These are phyloP conservation scores for Heteromyza rotundicornis DNA, from an alignment of 2,888 invertebrate species.

Conservation along the genomic window DNA sequence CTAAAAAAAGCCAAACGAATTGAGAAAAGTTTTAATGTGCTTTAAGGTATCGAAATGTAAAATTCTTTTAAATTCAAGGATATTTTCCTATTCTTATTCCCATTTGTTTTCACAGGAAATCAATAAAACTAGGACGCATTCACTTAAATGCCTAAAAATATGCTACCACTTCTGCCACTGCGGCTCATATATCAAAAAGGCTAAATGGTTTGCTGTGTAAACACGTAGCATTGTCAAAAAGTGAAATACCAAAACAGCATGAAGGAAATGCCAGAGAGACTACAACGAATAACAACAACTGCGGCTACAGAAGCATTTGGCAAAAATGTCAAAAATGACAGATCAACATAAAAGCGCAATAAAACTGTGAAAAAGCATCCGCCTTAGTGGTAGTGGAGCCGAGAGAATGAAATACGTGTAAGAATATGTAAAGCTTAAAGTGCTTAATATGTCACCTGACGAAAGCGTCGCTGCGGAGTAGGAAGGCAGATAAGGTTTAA, in stretches of 20 bases:
- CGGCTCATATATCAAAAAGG: too few relatives aligned
- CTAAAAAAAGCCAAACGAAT: too few relatives aligned
- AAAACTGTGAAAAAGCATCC: slow-evolving; percentile 25
- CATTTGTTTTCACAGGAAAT: too few relatives aligned
- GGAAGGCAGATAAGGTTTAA: neutral
- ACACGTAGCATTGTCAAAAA: neutral
- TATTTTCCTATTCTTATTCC: too few relatives aligned
- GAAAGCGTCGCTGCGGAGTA: slow-evolving; percentile 17
- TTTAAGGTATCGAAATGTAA: too few relatives aligned
- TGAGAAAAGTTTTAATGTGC: too few relatives aligned
- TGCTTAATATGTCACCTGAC: slow-evolving; percentile 49
- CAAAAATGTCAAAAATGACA: slow-evolving; percentile 17
- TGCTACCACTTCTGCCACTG: too few relatives aligned
- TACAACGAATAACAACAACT: too few relatives aligned
- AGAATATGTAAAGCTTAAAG: slow-evolving; percentile 36
- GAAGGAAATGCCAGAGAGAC: neutral
- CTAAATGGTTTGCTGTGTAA: neutral
- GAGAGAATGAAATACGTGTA: slow-evolving; percentile 7
- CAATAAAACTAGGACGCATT: neutral
- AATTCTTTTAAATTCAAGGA: too few relatives aligned
- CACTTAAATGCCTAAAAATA: neutral
- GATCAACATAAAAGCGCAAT: slow-evolving; percentile 21
- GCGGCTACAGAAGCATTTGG: too few relatives aligned
- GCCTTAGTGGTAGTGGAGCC: neutral
- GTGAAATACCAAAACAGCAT: neutral